Conservation (phyloP, 2,113 vertebrate genomes). For the Phyllostomus discolor region DNA sequence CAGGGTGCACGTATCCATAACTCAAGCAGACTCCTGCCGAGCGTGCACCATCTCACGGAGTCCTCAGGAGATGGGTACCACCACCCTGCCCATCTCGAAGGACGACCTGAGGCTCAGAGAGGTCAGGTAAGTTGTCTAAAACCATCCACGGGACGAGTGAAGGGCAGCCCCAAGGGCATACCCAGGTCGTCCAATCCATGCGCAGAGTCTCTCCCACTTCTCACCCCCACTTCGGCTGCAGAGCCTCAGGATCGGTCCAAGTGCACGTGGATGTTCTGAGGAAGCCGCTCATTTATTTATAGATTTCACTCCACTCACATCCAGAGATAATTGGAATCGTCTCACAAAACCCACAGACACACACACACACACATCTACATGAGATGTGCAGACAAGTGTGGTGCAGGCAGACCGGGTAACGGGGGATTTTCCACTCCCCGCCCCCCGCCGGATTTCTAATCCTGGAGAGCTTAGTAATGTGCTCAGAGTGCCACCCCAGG, state of each 20-base stretch:
- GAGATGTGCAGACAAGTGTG: neutral
- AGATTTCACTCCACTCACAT: neutral
- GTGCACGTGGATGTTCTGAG: neutral
- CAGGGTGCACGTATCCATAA: neutral
- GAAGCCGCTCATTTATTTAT: neutral
- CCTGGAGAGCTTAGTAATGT: conserved; percentile 1
- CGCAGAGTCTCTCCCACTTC: too few relatives aligned
- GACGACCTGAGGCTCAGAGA: neutral
- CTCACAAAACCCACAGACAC: neutral
- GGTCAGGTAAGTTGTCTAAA: neutral
- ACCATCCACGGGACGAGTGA: neutral
- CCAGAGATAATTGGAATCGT: neutral
- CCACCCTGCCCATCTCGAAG: neutral
- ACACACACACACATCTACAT: neutral
- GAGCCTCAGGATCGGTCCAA: neutral
- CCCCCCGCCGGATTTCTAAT: neutral
- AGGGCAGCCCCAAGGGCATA: neutral
- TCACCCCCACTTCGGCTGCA: neutral
- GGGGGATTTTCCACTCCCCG: neutral
- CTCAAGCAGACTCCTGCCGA: neutral
- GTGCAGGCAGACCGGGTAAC: neutral
- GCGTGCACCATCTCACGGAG: rapidly evolving
- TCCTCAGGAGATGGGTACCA: neutral
- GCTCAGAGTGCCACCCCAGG: neutral
- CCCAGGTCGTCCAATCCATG: too few relatives aligned